phyloP scores from a whole-genome alignment of 2,113 vertebrate species.

The Ophthalmolycus amberensis region DNA sequence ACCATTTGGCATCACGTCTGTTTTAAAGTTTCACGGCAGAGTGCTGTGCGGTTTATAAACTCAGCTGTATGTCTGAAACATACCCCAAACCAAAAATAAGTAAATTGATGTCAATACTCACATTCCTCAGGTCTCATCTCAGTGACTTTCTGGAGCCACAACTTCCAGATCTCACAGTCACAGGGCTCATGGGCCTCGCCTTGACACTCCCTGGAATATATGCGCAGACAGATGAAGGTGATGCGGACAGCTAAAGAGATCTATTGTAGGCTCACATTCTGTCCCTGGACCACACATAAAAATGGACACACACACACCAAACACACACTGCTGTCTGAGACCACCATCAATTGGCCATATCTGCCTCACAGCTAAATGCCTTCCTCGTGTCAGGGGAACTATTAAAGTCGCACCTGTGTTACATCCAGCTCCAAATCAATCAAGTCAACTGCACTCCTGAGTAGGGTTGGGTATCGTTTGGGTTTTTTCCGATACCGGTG shows the following conservation, averaged over 20 bases:
- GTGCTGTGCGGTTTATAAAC: not conserved
- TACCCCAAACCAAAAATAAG: too few relatives aligned
- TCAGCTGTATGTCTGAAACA: not conserved
- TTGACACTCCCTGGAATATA: conserved; percentile 90
- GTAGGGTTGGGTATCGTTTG: too few relatives aligned
- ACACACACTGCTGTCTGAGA: conserved; percentile 4
- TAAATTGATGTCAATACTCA: conserved; percentile 78
- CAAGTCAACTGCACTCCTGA: conserved; percentile 30
- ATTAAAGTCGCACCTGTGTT: conserved; percentile 7
- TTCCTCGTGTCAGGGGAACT: conserved; percentile 8
- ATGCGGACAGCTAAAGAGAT: conserved; percentile 4
- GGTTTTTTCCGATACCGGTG: too few relatives aligned
- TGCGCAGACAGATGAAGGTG: not conserved
- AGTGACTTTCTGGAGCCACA: conserved; percentile 95
- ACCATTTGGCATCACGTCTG: not conserved
- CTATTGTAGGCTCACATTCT: not conserved
- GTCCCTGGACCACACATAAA: not conserved
- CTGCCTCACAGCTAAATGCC: conserved; percentile 2
- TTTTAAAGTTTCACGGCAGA: not conserved
- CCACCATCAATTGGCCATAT: not conserved
- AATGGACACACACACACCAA: not conserved
- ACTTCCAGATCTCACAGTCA: conserved; percentile 96
- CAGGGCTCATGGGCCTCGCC: conserved; percentile 98
- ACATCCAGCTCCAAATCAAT: conserved; percentile 9
- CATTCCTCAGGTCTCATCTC: conserved; percentile 98